phyloP scores from a whole-genome alignment of 2,888 invertebrate genomes.

The Eupithecia abbreviata region DNA sequence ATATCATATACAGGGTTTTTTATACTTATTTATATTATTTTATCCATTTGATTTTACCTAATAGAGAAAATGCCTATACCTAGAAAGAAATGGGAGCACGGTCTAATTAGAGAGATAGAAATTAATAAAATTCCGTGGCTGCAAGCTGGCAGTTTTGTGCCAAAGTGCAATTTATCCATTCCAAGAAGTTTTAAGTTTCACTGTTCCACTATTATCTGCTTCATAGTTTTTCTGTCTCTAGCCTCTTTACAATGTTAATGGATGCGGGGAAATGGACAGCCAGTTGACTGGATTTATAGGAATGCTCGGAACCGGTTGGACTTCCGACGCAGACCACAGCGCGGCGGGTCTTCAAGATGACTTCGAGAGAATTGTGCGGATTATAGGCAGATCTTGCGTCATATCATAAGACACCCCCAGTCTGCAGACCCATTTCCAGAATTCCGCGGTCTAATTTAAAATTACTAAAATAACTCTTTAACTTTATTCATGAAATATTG shows the following conservation, averaged over 20 bases:
- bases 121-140: not conserved
- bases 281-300: slow-evolving; percentile 65
- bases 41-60: not conserved
- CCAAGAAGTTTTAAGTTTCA: slow-evolving; percentile 10
- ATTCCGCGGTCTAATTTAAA: slow-evolving; percentile 40
- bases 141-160: not conserved
- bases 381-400: not conserved
- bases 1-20: too few relatives aligned
- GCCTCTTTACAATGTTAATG: slow-evolving; percentile 47
- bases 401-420: slow-evolving; percentile 23
- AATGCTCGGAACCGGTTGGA: slow-evolving; percentile 71
- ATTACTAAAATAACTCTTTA: slow-evolving; percentile 24
- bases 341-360: slow-evolving; percentile 40
- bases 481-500: slow-evolving; percentile 22
- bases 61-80: not conserved
- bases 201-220: not conserved
- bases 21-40: too few relatives aligned
- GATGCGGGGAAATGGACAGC: slow-evolving; percentile 50
- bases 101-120: not conserved
- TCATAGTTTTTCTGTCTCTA: slow-evolving; percentile 36
- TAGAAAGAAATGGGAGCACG: not conserved
- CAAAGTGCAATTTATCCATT: slow-evolving; percentile 15
- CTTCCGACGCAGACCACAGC: slow-evolving; percentile 59
- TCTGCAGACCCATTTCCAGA: slow-evolving; percentile 41
- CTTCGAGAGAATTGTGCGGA: slow-evolving; percentile 28